Percentiles rank a stretch among this genome's conserved stretches.
These are phyloP conservation scores for Drosophila busckii DNA, from an alignment of 1,140 invertebrate genomes.

Conservation along the genomic window DNA sequence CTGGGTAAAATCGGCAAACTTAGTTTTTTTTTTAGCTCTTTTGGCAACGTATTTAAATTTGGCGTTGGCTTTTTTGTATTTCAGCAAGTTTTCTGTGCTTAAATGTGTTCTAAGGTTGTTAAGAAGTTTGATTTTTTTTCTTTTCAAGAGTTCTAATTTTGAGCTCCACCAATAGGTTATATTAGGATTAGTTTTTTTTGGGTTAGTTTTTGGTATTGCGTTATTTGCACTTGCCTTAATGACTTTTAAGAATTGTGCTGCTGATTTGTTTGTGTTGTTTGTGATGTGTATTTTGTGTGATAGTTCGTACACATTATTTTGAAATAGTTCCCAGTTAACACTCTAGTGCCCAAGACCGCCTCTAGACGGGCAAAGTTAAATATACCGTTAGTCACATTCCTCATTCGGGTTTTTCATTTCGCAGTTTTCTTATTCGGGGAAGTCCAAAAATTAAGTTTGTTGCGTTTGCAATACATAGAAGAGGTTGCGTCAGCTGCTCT, in stretches of 20 bases:
- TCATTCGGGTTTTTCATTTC: neutral
- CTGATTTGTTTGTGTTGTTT: conserved; percentile 4
- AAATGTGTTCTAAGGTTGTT: neutral
- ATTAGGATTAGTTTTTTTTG: neutral
- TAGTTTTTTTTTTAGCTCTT: neutral
- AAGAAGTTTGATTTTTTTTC: neutral
- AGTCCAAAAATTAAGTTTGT: too few species aligned
- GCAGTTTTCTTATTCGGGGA: conserved; percentile 4
- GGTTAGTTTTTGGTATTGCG: neutral
- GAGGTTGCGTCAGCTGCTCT: conserved; percentile 5
- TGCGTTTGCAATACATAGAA: conserved; percentile 5
- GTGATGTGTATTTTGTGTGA: too few species aligned
- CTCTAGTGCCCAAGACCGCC: conserved; percentile 7
- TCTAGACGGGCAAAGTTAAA: conserved; percentile 2
- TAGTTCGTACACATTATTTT: too few species aligned
- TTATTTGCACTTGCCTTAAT: conserved; percentile 1
- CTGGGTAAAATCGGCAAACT: conserved; percentile 1
- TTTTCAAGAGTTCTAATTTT: conserved; percentile 4
- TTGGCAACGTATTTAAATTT: conserved; percentile 6
- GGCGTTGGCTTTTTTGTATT: conserved; percentile 7
- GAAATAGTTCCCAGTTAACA: too few species aligned
- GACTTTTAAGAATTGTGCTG: neutral
- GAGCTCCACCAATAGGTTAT: neutral
- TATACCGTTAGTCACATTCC: conserved; percentile 8
- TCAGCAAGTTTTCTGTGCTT: neutral